phyloP scores from a whole-genome alignment of 2,888 invertebrate genomes.

The Campaea margaritaria region DNA sequence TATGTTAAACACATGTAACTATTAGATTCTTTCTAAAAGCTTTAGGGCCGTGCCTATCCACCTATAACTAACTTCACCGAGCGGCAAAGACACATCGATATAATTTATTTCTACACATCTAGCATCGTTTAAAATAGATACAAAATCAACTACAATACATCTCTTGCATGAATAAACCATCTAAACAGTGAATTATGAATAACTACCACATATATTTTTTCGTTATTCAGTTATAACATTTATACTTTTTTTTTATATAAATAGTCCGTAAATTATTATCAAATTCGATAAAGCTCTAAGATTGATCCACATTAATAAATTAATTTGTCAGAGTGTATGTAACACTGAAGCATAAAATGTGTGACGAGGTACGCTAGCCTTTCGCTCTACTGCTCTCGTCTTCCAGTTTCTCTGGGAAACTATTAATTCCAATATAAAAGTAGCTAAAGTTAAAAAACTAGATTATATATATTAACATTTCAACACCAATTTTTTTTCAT shows the following conservation, averaged over 20 bases:
- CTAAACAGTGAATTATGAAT: constrained; percentile 73
- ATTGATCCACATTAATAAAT: constrained; percentile 83
- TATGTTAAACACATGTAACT: constrained; percentile 66
- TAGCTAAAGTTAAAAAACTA: background rate
- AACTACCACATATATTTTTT: constrained; percentile 53
- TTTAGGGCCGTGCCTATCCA: constrained; percentile 67
- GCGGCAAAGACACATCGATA: constrained; percentile 58
- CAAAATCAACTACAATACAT: constrained; percentile 72
- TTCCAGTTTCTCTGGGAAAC: background rate
- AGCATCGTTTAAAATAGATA: constrained; percentile 81
- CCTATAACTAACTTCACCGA: constrained; percentile 63
- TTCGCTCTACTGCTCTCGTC: background rate
- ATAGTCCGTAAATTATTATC: constrained; percentile 84
- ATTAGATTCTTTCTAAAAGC: constrained; percentile 77
- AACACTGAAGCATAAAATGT: constrained; percentile 51
- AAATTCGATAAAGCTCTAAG: constrained; percentile 85
- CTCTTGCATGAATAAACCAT: constrained; percentile 71
- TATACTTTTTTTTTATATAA: constrained; percentile 64
- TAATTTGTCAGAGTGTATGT: constrained; percentile 51
- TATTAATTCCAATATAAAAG: constrained; percentile 6
- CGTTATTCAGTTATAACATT: constrained; percentile 48
- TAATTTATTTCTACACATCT: constrained; percentile 65
- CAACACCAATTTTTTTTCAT: too few relatives aligned
- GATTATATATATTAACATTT: background rate
- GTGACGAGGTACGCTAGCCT: constrained; percentile 50